A percentile compares a stretch with the other conserved stretches of the same genome.
Conservation (phyloP, 2,113 vertebrate species). For the Verasper variegatus region DNA sequence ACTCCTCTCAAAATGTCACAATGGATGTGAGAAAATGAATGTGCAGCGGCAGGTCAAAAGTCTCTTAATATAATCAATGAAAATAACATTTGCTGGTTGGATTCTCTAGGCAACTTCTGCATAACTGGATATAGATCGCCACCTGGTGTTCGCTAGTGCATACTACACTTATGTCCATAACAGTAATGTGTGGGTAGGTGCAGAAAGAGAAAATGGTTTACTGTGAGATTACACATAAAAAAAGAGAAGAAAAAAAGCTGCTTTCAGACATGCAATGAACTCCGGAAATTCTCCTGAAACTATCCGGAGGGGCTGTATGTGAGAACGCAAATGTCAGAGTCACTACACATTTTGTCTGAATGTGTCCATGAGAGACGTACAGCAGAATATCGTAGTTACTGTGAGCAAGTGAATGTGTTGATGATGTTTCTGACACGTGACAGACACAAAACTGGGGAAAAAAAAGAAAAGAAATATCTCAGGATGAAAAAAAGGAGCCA, state of each 20-base stretch:
- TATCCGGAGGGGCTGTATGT: too few species aligned
- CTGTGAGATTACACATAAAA: neutral
- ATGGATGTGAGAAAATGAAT: conserved; percentile 54
- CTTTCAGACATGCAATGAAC: too few species aligned
- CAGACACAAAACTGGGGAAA: too few species aligned
- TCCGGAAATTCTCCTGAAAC: too few species aligned
- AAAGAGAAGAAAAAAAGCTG: neutral
- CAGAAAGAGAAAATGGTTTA: neutral
- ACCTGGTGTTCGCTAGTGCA: conserved; percentile 60
- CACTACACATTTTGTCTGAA: neutral
- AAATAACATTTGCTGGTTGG: conserved; percentile 5
- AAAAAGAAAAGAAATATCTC: too few species aligned
- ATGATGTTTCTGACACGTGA: too few species aligned
- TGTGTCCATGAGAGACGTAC: too few species aligned
- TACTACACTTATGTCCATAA: neutral
- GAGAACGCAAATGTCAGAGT: neutral
- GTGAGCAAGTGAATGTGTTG: too few species aligned
- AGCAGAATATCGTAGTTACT: too few species aligned
- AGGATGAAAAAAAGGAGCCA: too few species aligned
- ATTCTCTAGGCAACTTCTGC: neutral
- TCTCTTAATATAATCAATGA: conserved; percentile 53
- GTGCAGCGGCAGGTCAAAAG: conserved; percentile 42
- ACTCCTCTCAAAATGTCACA: conserved; percentile 74
- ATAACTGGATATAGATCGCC: conserved; percentile 44
- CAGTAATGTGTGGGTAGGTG: neutral